A percentile compares a stretch with the other conserved stretches of the same genome.
These are phyloP conservation scores for Caiman crocodilus DNA, from an alignment of 2,797 vertebrate genomes.

Conservation along the genomic window DNA sequence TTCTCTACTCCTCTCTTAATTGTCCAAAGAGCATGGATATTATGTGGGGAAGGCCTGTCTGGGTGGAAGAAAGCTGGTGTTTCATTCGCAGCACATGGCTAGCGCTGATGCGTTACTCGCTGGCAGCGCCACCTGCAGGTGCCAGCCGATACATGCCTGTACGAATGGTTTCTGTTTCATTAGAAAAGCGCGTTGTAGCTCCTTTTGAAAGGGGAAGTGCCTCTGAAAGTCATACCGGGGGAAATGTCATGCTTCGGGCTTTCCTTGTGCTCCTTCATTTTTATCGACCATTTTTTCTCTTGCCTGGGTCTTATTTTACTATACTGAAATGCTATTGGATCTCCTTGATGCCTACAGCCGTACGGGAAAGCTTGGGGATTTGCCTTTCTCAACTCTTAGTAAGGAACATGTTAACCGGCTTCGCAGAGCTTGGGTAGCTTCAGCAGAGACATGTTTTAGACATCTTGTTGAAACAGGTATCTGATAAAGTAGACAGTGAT, in stretches of 20 bases:
- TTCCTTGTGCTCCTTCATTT: not conserved
- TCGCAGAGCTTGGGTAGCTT: not conserved
- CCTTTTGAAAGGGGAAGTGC: not conserved
- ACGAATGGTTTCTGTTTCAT: fast-evolving
- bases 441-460: fast-evolving
- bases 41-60: not conserved
- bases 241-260: not conserved
- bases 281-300: not conserved
- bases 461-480: not conserved
- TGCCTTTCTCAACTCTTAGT: not conserved
- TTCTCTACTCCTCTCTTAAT: fast-evolving
- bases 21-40: fast-evolving
- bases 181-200: fast-evolving
- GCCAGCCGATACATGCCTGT: not conserved
- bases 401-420: fast-evolving
- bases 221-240: not conserved
- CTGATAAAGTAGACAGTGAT: not conserved
- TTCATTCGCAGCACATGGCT: not conserved
- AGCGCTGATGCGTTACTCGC: too few relatives aligned
- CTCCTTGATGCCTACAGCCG: fast-evolving
- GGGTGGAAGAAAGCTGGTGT: not conserved
- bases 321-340: not conserved
- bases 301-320: not conserved
- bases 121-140: not conserved
- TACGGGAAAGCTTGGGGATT: fast-evolving